Conservation (phyloP, 92 coral and sea anemone species). For the Porites cylindrica region DNA sequence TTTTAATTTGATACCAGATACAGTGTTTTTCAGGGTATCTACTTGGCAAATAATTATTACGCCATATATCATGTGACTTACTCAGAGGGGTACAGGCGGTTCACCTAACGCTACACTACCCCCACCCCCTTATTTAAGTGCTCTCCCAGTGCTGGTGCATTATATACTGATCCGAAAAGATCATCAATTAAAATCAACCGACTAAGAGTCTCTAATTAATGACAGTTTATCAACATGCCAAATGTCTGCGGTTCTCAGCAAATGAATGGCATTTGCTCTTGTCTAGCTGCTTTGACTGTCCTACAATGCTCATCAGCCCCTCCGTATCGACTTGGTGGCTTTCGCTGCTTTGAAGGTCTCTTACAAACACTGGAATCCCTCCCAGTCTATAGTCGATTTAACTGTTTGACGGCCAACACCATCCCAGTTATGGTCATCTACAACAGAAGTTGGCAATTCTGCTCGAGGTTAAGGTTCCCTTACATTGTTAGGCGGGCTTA, state of each 20-base stretch:
- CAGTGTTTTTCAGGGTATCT: no score
- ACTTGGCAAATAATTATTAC: no score
- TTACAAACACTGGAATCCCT: neutral
- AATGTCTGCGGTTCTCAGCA: neutral
- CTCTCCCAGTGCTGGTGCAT: constrained; percentile 1
- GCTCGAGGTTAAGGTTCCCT: no score
- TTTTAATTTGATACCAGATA: no score
- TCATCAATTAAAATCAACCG: neutral
- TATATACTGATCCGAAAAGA: neutral
- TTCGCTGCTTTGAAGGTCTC: no score
- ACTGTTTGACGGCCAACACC: constrained; percentile 13
- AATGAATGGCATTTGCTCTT: neutral
- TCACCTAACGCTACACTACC: neutral
- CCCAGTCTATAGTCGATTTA: neutral
- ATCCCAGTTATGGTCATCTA: neutral
- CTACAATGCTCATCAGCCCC: no score
- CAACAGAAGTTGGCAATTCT: no score
- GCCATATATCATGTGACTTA: neutral
- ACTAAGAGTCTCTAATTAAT: neutral
- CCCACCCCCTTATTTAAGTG: neutral
- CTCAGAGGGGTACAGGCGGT: neutral
- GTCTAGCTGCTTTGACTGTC: no score
- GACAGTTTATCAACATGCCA: neutral
- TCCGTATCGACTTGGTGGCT: no score
- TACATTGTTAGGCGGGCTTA: neutral